These are phyloP conservation scores for Onychostoma macrolepis DNA, from an alignment of 2,113 vertebrate genomes.

Conservation along the genomic window DNA sequence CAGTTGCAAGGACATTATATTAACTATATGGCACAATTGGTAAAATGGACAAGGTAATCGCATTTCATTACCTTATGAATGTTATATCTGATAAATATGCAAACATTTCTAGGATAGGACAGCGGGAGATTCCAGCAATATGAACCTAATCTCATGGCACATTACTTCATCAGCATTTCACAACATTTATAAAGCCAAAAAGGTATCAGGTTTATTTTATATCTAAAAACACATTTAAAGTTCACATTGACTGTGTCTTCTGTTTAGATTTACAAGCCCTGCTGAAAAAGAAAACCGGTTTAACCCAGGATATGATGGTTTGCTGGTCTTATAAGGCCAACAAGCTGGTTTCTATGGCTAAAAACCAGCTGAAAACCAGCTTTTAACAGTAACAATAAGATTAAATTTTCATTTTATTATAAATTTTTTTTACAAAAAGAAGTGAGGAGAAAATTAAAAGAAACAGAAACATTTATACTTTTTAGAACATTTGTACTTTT, in stretches of 20 bases:
- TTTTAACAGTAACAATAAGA: not conserved
- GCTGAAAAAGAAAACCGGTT: not conserved
- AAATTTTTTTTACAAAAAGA: not conserved
- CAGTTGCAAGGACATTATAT: not conserved
- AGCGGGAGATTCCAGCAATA: not conserved
- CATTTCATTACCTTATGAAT: conserved; percentile 8
- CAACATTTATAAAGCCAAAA: not conserved
- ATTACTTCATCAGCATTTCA: not conserved
- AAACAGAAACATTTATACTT: too few relatives aligned
- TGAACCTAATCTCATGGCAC: not conserved
- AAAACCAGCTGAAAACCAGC: too few relatives aligned
- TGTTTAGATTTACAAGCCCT: not conserved
- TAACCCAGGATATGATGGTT: too few relatives aligned
- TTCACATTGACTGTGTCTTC: not conserved
- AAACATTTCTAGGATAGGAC: not conserved
- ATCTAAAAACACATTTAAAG: not conserved
- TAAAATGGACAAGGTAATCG: not conserved
- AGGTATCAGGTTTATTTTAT: not conserved
- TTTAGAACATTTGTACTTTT: too few relatives aligned
- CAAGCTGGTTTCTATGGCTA: too few relatives aligned
- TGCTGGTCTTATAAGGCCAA: not conserved
- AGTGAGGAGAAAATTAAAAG: not conserved
- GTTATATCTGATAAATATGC: conserved; percentile 17
- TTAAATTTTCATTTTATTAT: not conserved
- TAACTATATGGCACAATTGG: not conserved